Base-by-base conservation (phyloP, 2,113 vertebrate genomes). In the Pterocles orientalis region DNA sequence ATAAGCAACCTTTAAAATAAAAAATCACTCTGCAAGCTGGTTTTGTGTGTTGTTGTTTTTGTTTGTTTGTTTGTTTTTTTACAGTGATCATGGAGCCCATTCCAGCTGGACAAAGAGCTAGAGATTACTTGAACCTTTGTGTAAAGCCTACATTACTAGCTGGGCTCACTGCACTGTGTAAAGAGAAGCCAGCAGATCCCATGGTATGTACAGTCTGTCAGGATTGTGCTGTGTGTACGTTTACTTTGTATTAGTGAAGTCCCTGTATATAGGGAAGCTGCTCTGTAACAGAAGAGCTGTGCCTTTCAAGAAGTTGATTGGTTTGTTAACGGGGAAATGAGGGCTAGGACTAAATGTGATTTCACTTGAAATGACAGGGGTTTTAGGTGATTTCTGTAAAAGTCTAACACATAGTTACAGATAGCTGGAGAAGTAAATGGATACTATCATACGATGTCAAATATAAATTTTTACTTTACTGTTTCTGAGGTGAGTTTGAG, bases 161-260 rank as follows among this genome's bases (percentile, higher is more conserved):
- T 18, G 99, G 99, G 94, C 99, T 99, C 81, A 99, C 98, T 17
- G 98, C 99, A 5, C 98, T 99, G 92, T 99, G 99, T 97, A 99
- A 98, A 68, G 97, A 97, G 88, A 99, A 99, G 96, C 99, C 99
- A 62, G 93, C 88, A 65, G 98, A 99, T 72, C 99, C 99, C 21
- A 97, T 98, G 91, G 99, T 99, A 98, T 34, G 99, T 98, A 77
- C 58, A 18, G 43, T 8, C 2, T 5, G 6, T 26, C 68, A 19
- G 14, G 4, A 1, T 16, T 23, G 18, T 23, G 39, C 29, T 51
- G 36, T 6, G 19, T 28, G 14, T 31, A 20, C 9, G 0, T 28
- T 50, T 25, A 14, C 34, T 68, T 72, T 34, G 16, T 34, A 6
- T 3, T 34, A 18, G 17, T 3, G 14, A 39, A 50, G 26, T 18